phyloP scores from a whole-genome alignment of 2,888 invertebrate species.

The Alcis repandata region DNA sequence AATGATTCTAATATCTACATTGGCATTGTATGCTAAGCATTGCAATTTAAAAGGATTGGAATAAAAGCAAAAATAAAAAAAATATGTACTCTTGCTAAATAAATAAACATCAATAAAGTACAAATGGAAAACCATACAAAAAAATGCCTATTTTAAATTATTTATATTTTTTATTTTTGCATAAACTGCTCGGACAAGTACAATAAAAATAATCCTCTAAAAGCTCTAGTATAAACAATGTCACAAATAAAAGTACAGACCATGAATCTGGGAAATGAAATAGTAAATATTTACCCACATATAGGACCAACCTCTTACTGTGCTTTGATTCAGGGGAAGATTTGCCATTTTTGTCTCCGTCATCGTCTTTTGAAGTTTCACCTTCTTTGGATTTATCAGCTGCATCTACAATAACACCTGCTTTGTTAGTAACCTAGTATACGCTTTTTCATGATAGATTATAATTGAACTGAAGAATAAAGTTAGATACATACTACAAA shows the following conservation, averaged over 20 bases:
- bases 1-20: neutral
- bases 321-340: constrained; percentile 61
- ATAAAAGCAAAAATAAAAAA: too few species aligned
- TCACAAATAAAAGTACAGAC: constrained; percentile 8
- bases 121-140: too few species aligned
- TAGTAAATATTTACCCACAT: constrained; percentile 1
- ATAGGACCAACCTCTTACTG: constrained; percentile 71
- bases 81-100: too few species aligned
- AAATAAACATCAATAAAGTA: too few species aligned
- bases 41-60: too few species aligned
- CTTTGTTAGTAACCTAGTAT: too few species aligned
- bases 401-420: constrained; percentile 57
- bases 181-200: neutral
- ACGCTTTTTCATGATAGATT: too few species aligned
- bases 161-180: neutral
- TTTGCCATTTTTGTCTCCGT: constrained; percentile 68
- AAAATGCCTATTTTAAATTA: too few species aligned
- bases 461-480: too few species aligned
- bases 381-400: constrained; percentile 67
- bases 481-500: too few species aligned
- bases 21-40: neutral
- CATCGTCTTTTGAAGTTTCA: constrained; percentile 64
- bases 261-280: neutral
- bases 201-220: neutral
- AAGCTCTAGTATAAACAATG: neutral